phyloP scores from a whole-genome alignment of 2,888 invertebrate species.

The Altica lythri region DNA sequence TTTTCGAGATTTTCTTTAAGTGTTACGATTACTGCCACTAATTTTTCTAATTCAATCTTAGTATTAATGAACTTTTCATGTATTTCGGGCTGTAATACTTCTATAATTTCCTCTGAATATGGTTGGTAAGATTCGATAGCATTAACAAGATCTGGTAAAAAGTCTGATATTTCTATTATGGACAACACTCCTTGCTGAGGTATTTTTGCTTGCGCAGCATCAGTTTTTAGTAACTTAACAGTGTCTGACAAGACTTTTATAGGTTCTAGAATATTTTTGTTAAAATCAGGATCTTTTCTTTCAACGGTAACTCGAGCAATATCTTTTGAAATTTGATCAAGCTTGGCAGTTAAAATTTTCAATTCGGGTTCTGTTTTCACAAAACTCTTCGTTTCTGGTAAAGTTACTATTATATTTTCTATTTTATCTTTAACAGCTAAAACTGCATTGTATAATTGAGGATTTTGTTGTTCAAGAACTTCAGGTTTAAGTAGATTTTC shows the following conservation, averaged over 20 bases:
- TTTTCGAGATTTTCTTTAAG: conserved; percentile 20
- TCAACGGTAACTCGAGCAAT: background rate
- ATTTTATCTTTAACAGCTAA: conserved; percentile 20
- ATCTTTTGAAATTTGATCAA: conserved; percentile 10
- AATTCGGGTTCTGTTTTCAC: too few relatives aligned
- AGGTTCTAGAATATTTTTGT: conserved; percentile 18
- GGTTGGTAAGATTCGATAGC: background rate
- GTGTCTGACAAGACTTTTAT: conserved; percentile 21
- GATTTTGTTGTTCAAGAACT: conserved; percentile 27
- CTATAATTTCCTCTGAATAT: too few relatives aligned
- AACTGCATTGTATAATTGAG: conserved; percentile 21
- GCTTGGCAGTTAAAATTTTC: conserved; percentile 12
- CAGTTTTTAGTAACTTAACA: background rate
- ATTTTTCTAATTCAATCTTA: conserved; percentile 24
- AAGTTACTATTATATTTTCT: conserved; percentile 3
- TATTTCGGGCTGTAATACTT: background rate
- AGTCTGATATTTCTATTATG: conserved; percentile 6
- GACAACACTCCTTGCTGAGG: conserved; percentile 12
- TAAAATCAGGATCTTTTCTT: conserved; percentile 5
- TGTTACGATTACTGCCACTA: conserved; percentile 27
- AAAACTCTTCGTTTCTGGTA: too few relatives aligned
- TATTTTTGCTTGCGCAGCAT: conserved; percentile 26
- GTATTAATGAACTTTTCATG: background rate
- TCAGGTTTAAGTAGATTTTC: conserved; percentile 21
- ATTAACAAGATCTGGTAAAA: conserved; percentile 1